Base-by-base conservation (phyloP, 2,888 invertebrate species). In the Nasonovia ribisnigri region DNA sequence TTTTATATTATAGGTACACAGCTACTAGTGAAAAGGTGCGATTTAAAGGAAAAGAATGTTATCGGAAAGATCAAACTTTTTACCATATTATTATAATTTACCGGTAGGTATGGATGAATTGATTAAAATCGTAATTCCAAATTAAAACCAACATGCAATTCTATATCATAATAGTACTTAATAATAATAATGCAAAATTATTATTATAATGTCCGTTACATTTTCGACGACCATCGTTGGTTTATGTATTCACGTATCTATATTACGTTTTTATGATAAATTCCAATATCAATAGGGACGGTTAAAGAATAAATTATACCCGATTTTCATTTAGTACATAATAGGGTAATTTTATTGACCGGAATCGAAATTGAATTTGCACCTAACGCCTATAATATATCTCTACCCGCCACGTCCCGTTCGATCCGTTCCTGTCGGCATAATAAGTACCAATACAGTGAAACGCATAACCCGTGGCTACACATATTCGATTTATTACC, bases 291-390 rank as follows among this genome's bases (percentile, higher is more conserved):
- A 54, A 16, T 11, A 29, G 46, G 46, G 36, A 51, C 57, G 42
- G 42, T 67, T 29, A 8, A 36, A 11, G 67, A 88, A 88, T 87
- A 87, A 87, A 87, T 87, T 60, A 87, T 77, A 51, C 60, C 57
- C 36, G 60, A 92, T 67, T 87, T 87, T 87, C 92, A 60, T 92
- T 86, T 13, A 24, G 92, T 87, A 46, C 10, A 90, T 46, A 60
- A 57, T 67, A 67, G 42, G 57, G 48, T 51, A 24, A 42, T 92
- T 88, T 67, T 29, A 88, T 92, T 51, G 88, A 51, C 46, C 88
- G 51, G 51, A 51, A 88, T 92, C 42, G 51, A 88, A 88, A 92
- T 88, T 67, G 87, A 88, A 92, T 92, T 92, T 26, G 36, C 92
- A 88, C 67, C 42, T 90, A 77, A 36, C 48, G 13, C 29, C 20